These are phyloP conservation scores for Geopemphigus sp. DNA, from an alignment of 1,140 invertebrate genomes.

Conservation along the genomic window DNA sequence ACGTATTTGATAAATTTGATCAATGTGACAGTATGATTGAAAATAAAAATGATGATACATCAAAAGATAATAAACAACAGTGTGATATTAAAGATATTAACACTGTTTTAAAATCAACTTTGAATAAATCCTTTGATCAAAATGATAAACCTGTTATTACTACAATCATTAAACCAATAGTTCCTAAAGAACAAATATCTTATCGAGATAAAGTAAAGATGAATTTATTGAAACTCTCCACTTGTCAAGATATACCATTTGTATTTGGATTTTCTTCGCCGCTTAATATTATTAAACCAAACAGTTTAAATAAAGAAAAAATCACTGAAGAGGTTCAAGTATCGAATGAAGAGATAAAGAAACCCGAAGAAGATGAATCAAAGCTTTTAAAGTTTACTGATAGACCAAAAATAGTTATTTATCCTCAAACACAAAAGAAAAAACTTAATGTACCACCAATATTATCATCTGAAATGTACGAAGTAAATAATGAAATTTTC, in stretches of 20 bases:
- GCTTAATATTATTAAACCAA: neutral
- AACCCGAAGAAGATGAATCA: neutral
- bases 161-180: neutral
- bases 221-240: constrained; percentile 41
- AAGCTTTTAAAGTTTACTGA: neutral
- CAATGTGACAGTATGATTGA: neutral
- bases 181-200: neutral
- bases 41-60: neutral
- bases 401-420: neutral
- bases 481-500: neutral
- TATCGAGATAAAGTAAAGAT: constrained; percentile 41
- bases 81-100: neutral
- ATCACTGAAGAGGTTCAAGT: neutral
- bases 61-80: neutral
- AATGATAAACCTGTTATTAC: neutral
- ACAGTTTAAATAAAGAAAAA: neutral
- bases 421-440: neutral
- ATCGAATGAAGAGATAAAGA: neutral
- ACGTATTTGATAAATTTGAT: neutral
- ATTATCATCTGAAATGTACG: neutral
- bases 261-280: constrained; percentile 4
- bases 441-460: neutral
- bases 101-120: neutral
- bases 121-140: neutral
- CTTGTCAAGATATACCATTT: constrained; percentile 11